Percentiles rank a stretch among this genome's conserved stretches.
These are phyloP conservation scores for Caenorhabditis remanei DNA, from an alignment of 1,140 invertebrate genomes.

Conservation along the genomic window DNA sequence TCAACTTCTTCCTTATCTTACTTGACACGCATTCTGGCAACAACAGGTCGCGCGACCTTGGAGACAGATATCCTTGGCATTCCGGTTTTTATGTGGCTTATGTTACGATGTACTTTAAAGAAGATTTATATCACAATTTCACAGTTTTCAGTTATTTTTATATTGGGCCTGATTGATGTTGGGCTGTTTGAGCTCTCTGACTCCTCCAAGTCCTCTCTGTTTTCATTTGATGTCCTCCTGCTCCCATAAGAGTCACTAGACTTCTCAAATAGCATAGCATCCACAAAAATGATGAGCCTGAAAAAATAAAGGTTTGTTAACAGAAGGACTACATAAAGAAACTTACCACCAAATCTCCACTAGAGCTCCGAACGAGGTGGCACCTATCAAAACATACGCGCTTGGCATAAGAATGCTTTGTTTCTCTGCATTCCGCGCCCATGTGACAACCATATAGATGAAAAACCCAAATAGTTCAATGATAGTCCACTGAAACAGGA, in stretches of 20 bases:
- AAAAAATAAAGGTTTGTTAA: background rate
- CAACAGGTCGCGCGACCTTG: too few species aligned
- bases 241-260: background rate
- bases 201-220: conserved; percentile 2
- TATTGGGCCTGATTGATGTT: background rate
- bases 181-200: conserved; percentile 3
- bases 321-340: background rate
- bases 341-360: conserved; percentile 62
- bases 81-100: background rate
- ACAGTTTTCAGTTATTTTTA: background rate
- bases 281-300: conserved; percentile 55
- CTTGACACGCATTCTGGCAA: too few species aligned
- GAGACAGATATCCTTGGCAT: too few species aligned
- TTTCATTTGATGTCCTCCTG: background rate
- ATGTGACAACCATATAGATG: conserved; percentile 25
- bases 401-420: conserved; percentile 38
- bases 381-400: conserved; percentile 24
- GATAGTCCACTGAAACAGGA: conserved; percentile 47
- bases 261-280: conserved; percentile 51
- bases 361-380: conserved; percentile 26
- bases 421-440: background rate
- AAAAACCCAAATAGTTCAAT: conserved; percentile 30
- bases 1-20: background rate
- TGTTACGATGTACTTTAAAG: background rate
- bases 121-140: conserved; percentile 3